Percentiles rank a stretch among this genome's conserved stretches.
phyloP scores from a whole-genome alignment of 2,113 vertebrate genomes.

The Miniopterus natalensis region DNA sequence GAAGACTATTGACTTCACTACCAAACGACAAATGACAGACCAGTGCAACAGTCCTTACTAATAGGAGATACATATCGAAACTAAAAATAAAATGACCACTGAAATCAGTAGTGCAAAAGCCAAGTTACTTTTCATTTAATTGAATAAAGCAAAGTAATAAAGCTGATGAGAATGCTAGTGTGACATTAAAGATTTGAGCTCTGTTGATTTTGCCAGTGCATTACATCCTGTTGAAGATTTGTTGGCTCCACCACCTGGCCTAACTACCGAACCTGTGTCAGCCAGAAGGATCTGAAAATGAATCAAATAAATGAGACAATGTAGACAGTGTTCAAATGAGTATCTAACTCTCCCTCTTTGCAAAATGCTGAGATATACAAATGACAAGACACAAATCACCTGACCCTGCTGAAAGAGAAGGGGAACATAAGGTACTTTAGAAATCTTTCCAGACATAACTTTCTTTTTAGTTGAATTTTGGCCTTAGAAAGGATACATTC shows the following conservation, averaged over 20 bases:
- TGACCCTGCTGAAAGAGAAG: conserved; percentile 41
- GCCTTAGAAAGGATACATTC: background rate
- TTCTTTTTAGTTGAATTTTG: conserved; percentile 9
- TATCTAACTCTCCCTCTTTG: conserved; percentile 48
- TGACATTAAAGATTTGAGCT: conserved; percentile 32
- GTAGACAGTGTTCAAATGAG: conserved; percentile 73
- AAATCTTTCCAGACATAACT: background rate
- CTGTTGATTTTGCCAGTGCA: conserved; percentile 52
- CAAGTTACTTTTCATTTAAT: background rate
- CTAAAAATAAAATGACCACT: conserved; percentile 4
- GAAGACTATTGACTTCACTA: background rate
- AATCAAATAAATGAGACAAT: conserved; percentile 74
- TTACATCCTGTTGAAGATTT: conserved; percentile 63
- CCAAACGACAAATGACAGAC: background rate
- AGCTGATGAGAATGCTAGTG: background rate
- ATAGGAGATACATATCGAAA: background rate
- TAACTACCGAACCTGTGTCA: conserved; percentile 60
- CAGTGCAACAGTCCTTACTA: background rate
- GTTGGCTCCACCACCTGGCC: conserved; percentile 57
- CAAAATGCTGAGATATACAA: conserved; percentile 77
- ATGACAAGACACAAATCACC: conserved; percentile 73
- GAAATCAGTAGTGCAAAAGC: background rate
- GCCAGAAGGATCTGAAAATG: conserved; percentile 68
- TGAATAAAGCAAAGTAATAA: conserved; percentile 11
- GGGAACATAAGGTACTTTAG: background rate